Percentiles rank a stretch among this genome's conserved stretches.
These are phyloP conservation scores for Hozukius guyotensis DNA, from an alignment of 2,797 vertebrate genomes.

Conservation along the genomic window DNA sequence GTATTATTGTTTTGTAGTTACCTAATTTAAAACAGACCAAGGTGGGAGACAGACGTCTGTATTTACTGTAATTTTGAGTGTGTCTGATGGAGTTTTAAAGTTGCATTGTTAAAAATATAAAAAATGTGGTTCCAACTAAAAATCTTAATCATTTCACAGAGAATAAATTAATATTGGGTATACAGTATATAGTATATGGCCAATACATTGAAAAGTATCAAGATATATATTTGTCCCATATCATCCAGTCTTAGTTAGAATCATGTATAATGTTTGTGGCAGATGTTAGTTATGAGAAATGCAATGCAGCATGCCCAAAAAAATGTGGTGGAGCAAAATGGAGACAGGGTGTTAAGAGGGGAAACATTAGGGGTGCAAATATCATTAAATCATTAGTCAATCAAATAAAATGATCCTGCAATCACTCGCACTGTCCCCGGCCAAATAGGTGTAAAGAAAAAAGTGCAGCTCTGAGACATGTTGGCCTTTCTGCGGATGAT, in stretches of 20 bases:
- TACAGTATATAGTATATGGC: neutral
- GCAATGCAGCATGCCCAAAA: constrained; percentile 60
- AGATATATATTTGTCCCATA: neutral
- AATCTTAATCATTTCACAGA: neutral
- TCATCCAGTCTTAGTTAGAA: constrained; percentile 56
- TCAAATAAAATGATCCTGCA: neutral
- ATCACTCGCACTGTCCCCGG: neutral
- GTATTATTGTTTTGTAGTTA: too few species aligned
- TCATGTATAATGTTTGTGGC: constrained; percentile 56
- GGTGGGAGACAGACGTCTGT: too few species aligned
- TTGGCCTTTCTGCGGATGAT: neutral
- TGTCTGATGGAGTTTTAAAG: too few species aligned
- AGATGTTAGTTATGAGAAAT: constrained; percentile 40
- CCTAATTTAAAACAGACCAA: too few species aligned
- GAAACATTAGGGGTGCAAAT: neutral
- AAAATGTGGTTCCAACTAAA: too few species aligned
- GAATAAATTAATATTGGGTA: neutral
- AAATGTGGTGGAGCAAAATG: neutral
- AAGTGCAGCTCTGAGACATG: neutral
- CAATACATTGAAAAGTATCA: neutral
- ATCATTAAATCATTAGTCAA: neutral
- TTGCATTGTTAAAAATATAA: too few species aligned
- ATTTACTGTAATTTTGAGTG: too few species aligned
- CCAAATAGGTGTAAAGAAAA: neutral
- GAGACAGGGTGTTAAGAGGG: neutral